Conservation (phyloP, 2,888 invertebrate genomes). For the Volucella inanis region DNA sequence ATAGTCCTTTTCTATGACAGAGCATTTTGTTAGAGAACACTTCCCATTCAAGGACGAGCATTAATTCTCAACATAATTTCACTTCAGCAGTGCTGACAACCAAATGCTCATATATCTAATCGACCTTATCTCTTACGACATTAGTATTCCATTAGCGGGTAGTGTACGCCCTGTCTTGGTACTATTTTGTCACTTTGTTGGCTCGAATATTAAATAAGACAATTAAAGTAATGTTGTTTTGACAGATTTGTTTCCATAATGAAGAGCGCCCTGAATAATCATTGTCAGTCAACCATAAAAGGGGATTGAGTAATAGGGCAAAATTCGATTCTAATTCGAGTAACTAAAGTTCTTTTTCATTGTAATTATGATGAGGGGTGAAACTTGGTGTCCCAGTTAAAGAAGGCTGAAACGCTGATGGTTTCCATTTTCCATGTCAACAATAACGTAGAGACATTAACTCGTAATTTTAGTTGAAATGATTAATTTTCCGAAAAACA, state of each 20-base stretch:
- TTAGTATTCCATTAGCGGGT: constrained; percentile 43
- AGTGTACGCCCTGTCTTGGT: not conserved
- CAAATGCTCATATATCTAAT: not conserved
- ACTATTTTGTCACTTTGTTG: constrained; percentile 45
- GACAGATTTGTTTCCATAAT: constrained; percentile 44
- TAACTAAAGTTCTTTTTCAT: constrained; percentile 7
- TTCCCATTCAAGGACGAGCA: not conserved
- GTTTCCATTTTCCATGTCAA: not conserved
- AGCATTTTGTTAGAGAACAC: not conserved
- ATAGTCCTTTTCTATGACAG: not conserved
- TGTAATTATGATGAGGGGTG: not conserved
- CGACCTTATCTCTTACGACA: not conserved
- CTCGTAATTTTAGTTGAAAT: constrained; percentile 6
- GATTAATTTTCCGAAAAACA: not conserved
- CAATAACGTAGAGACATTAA: not conserved
- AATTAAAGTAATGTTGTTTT: constrained; percentile 58
- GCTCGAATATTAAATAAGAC: constrained; percentile 52
- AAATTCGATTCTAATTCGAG: not conserved
- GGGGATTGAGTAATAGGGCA: not conserved
- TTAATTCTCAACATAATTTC: constrained; percentile 31
- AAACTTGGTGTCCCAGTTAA: not conserved
- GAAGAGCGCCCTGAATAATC: constrained; percentile 1
- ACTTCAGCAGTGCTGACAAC: constrained; percentile 7
- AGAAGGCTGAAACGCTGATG: not conserved
- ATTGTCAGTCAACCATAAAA: constrained; percentile 16